A percentile compares a stretch with the other conserved stretches of the same genome.
Conservation (phyloP, 2,888 invertebrate genomes). For the Ectobius pallidus region DNA sequence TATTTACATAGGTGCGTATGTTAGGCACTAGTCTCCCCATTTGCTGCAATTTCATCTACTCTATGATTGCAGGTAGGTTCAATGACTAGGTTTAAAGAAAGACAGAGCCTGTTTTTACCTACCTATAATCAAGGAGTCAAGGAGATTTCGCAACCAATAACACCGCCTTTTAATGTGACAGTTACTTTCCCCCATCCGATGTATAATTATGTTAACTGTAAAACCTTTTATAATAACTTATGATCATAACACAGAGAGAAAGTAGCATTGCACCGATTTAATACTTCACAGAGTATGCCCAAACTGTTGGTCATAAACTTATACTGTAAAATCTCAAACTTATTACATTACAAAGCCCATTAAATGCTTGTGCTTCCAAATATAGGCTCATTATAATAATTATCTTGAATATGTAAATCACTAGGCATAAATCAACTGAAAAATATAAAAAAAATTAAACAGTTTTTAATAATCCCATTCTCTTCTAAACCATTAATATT, state of each 20-base stretch:
- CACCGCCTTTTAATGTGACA: background rate
- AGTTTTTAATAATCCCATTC: no score
- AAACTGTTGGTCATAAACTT: background rate
- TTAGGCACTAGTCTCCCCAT: conserved; percentile 12
- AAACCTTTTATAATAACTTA: background rate
- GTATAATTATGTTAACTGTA: background rate
- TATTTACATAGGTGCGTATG: conserved; percentile 17
- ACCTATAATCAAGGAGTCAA: background rate
- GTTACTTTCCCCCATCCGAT: background rate
- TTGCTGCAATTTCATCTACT: background rate
- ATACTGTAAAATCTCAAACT: background rate
- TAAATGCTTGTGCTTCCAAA: background rate
- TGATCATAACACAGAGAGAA: no score
- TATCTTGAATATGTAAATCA: no score
- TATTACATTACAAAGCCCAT: background rate
- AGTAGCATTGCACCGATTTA: no score
- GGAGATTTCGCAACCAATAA: background rate
- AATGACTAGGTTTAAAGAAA: conserved; percentile 11
- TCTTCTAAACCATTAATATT: no score
- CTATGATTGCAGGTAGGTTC: background rate
- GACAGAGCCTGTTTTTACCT: background rate
- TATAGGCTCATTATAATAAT: no score
- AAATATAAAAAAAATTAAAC: no score
- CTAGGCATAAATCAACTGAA: no score
- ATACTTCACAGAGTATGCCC: background rate